Evolutionary conservation across 2,888 invertebrate species (phyloP).

Genomic region (Nesidiocoris tenuis): DNA sequence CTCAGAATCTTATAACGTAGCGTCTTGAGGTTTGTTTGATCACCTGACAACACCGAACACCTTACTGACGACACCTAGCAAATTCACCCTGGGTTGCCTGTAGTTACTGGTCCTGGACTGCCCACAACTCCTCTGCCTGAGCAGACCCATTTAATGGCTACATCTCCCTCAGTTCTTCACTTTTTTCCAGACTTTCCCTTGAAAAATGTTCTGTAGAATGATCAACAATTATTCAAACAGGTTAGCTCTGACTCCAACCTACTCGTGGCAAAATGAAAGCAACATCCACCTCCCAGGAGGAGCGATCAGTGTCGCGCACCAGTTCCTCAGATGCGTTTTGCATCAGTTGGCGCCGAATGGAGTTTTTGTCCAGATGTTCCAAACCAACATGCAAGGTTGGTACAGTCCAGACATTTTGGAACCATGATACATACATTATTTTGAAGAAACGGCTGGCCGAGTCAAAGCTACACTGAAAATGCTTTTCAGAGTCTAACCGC

Average conservation of each 20-base stretch:
- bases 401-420: background rate
- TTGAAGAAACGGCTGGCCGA: too few species aligned
- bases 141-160: too few species aligned
- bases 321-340: slow-evolving; percentile 92
- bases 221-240: slow-evolving; percentile 55
- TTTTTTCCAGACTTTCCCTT: background rate
- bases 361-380: slow-evolving; percentile 93
- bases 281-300: slow-evolving; percentile 90
- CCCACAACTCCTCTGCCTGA: too few species aligned
- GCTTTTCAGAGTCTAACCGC: slow-evolving; percentile 64
- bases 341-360: slow-evolving; percentile 97
- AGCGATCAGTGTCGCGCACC: slow-evolving; percentile 92
- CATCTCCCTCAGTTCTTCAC: too few species aligned
- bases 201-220: background rate
- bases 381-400: slow-evolving; percentile 79
- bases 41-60: too few species aligned
- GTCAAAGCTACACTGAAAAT: too few species aligned
- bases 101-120: too few species aligned
- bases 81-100: too few species aligned
- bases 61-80: too few species aligned
- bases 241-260: slow-evolving; percentile 73
- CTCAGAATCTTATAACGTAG: too few species aligned
- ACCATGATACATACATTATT: background rate
- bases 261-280: slow-evolving; percentile 86
- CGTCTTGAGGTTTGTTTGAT: too few species aligned